phyloP scores from a whole-genome alignment of 2,797 vertebrate genomes.

The Syngnathus rostellatus region DNA sequence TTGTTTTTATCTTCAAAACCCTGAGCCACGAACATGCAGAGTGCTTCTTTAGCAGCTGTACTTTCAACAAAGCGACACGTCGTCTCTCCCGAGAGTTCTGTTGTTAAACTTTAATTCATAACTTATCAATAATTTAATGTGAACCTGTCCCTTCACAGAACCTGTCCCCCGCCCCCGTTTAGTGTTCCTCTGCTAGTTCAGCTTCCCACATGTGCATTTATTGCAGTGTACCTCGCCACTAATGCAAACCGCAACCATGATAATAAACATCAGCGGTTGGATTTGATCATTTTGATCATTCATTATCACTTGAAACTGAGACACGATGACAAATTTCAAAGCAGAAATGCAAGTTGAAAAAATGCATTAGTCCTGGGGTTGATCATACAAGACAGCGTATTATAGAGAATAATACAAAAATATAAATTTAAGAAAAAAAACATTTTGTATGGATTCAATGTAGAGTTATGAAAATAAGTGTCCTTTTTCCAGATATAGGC shows the following conservation, averaged over 20 bases:
- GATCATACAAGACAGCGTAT: background rate
- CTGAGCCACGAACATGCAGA: background rate
- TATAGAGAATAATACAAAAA: too few species aligned
- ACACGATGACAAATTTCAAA: background rate
- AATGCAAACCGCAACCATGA: background rate
- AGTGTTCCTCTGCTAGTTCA: background rate
- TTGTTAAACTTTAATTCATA: slow-evolving; percentile 8
- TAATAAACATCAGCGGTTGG: background rate
- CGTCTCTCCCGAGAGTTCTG: background rate
- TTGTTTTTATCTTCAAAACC: background rate
- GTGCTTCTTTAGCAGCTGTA: background rate
- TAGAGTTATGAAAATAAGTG: too few species aligned
- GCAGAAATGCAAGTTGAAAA: background rate
- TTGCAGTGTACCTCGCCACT: background rate
- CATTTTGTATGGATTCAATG: too few species aligned
- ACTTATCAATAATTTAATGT: slow-evolving; percentile 4
- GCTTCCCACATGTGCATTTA: background rate
- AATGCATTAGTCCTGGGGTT: background rate
- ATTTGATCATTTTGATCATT: background rate
- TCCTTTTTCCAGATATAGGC: too few species aligned
- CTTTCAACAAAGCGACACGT: slow-evolving; percentile 5
- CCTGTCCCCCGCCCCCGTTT: background rate
- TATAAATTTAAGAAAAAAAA: too few species aligned
- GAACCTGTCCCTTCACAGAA: slow-evolving; percentile 8
- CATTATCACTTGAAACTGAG: background rate